A percentile compares a stretch with the other conserved stretches of the same genome.
These are phyloP conservation scores for Pentamera pediparva DNA, from an alignment of 53 echinoderm and acorn worm species.

Conservation along the genomic window DNA sequence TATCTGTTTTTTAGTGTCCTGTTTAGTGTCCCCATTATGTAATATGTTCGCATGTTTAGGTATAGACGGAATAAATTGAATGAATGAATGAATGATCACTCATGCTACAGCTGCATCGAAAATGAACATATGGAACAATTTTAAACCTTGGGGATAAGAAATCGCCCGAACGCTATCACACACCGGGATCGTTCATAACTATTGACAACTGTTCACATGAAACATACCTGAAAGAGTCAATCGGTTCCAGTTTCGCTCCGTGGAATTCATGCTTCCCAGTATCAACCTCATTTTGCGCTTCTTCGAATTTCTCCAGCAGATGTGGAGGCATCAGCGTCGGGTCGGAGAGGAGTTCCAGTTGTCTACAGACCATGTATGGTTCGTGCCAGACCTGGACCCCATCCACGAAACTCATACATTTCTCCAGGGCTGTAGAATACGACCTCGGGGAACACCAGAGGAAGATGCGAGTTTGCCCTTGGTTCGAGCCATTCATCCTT, in stretches of 20 bases:
- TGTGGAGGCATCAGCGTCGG: slow-evolving; percentile 25
- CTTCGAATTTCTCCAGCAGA: slow-evolving; percentile 27
- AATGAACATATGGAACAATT: neutral
- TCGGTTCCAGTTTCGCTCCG: slow-evolving; percentile 15
- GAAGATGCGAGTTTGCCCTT: slow-evolving; percentile 21
- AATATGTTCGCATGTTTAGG: too few species aligned
- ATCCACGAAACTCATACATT: slow-evolving; percentile 35
- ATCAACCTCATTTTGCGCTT: slow-evolving; percentile 31
- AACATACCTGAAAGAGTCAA: slow-evolving; percentile 30
- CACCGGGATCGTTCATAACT: too few species aligned
- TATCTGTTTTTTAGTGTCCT: neutral
- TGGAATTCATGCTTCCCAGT: slow-evolving; percentile 25
- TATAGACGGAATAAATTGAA: neutral
- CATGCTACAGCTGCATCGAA: neutral
- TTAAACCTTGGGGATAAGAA: neutral
- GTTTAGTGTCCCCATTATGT: neutral
- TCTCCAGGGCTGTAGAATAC: slow-evolving; percentile 17
- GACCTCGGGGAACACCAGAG: slow-evolving; percentile 31
- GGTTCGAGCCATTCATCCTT: slow-evolving; percentile 17
- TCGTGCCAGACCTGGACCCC: slow-evolving; percentile 33
- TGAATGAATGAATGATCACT: neutral
- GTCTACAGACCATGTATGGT: slow-evolving; percentile 25
- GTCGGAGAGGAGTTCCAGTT: slow-evolving; percentile 10
- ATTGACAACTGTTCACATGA: too few species aligned
- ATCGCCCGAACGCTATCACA: too few species aligned